Percentiles rank a stretch among this genome's conserved stretches.
Conservation (phyloP, 2,113 vertebrate species). For the Cryptomyrus ogoouensis region DNA sequence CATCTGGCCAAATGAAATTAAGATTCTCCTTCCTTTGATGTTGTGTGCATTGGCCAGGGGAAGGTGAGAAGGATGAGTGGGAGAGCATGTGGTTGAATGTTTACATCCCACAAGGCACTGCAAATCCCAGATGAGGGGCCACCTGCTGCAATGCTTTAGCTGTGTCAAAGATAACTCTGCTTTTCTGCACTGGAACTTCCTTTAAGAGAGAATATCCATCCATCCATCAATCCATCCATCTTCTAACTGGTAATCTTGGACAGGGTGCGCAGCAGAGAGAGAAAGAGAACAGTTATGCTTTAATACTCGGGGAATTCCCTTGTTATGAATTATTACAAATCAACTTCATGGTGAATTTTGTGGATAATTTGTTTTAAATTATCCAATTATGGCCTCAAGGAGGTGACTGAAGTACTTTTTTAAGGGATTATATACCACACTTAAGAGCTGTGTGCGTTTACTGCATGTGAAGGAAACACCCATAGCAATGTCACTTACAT, state of each 20-base stretch:
- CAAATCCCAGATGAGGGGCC: not conserved
- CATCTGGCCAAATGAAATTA: not conserved
- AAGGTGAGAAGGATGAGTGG: not conserved
- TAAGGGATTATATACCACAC: not conserved
- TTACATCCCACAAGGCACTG: not conserved
- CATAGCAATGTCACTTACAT: not conserved
- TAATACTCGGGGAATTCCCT: not conserved
- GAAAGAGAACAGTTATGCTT: not conserved
- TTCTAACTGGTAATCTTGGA: not conserved
- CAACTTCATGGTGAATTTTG: not conserved
- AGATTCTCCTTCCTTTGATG: not conserved
- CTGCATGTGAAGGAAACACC: not conserved
- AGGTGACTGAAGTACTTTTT: not conserved
- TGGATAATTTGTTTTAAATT: not conserved
- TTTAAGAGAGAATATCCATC: not conserved
- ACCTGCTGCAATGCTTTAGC: not conserved
- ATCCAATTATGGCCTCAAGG: not conserved
- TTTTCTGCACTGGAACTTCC: not conserved
- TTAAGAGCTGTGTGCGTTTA: not conserved
- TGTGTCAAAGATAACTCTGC: not conserved
- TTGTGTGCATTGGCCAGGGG: not conserved
- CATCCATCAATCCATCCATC: not conserved
- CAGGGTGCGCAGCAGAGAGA: not conserved
- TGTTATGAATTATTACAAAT: not conserved
- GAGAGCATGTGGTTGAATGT: not conserved